phyloP scores from a whole-genome alignment of 2,888 invertebrate species.

The Apocheima hispidaria region DNA sequence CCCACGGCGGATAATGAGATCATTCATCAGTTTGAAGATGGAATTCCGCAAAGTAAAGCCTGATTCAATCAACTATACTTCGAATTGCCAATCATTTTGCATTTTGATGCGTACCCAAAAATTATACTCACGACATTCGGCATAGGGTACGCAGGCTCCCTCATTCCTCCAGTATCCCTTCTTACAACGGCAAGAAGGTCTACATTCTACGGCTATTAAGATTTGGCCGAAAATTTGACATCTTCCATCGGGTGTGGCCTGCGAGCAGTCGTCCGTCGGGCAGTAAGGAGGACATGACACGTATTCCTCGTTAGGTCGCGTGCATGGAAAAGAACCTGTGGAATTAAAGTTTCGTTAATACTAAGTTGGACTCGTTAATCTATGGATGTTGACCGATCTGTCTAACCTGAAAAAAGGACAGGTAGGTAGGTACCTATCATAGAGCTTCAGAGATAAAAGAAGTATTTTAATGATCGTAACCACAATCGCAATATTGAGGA shows the following conservation, averaged over 20 bases:
- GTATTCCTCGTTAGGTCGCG: conserved; percentile 51
- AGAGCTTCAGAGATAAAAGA: background rate
- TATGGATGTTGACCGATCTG: background rate
- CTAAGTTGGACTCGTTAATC: too few relatives aligned
- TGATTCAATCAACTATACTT: too few relatives aligned
- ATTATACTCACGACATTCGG: conserved; percentile 48
- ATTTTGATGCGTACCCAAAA: too few relatives aligned
- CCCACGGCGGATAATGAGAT: too few relatives aligned
- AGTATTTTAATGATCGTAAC: background rate
- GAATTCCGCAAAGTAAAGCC: too few relatives aligned
- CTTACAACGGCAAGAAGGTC: conserved; percentile 56
- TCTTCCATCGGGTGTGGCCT: conserved; percentile 49
- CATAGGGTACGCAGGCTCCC: conserved; percentile 56
- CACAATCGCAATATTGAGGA: too few relatives aligned
- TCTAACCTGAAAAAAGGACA: background rate
- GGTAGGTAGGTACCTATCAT: too few relatives aligned
- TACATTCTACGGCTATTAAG: conserved; percentile 49
- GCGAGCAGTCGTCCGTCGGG: conserved; percentile 56
- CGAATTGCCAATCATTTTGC: too few relatives aligned
- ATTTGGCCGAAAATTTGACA: conserved; percentile 45
- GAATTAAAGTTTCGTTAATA: background rate
- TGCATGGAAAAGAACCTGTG: conserved; percentile 60
- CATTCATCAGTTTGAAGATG: too few relatives aligned
- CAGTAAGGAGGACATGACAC: conserved; percentile 56
- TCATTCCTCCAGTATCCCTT: conserved; percentile 50